Percentiles rank a stretch among this genome's conserved stretches.
Evolutionary conservation across 2,888 invertebrate species (phyloP).

Genomic region (Andrena minutula): DNA sequence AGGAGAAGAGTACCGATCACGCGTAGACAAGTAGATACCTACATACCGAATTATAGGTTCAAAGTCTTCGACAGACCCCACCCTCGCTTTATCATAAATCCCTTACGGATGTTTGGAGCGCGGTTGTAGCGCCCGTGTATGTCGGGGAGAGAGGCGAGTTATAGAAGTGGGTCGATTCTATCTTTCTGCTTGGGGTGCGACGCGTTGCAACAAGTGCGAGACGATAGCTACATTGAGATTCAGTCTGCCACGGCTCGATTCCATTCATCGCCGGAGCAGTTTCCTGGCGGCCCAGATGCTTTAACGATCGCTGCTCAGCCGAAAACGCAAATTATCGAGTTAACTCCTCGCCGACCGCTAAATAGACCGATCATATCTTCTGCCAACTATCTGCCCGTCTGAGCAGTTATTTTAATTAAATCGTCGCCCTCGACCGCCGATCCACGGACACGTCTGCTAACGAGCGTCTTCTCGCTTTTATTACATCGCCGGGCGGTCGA

Average conservation of each 20-base stretch:
- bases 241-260: constrained; percentile 72
- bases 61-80: neutral
- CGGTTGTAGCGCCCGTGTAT: constrained; percentile 59
- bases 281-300: constrained; percentile 68
- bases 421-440: constrained; percentile 38
- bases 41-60: too few relatives aligned
- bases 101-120: constrained; percentile 69
- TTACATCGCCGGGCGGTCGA: constrained; percentile 18
- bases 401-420: constrained; percentile 71
- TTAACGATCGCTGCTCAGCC: constrained; percentile 71
- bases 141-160: constrained; percentile 74
- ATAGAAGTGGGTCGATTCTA: constrained; percentile 76
- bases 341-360: constrained; percentile 62
- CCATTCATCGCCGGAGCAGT: constrained; percentile 75
- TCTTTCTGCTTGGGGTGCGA: constrained; percentile 74
- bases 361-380: constrained; percentile 58
- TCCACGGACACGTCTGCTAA: constrained; percentile 38
- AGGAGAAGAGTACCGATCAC: too few relatives aligned
- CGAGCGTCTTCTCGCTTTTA: constrained; percentile 55
- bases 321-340: constrained; percentile 75
- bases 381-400: constrained; percentile 50
- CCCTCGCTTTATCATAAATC: constrained; percentile 68
- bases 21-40: too few relatives aligned
- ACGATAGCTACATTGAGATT: constrained; percentile 74
- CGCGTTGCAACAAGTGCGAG: constrained; percentile 75